phyloP scores from a whole-genome alignment of 2,888 invertebrate species.

The Torymus tubicola region DNA sequence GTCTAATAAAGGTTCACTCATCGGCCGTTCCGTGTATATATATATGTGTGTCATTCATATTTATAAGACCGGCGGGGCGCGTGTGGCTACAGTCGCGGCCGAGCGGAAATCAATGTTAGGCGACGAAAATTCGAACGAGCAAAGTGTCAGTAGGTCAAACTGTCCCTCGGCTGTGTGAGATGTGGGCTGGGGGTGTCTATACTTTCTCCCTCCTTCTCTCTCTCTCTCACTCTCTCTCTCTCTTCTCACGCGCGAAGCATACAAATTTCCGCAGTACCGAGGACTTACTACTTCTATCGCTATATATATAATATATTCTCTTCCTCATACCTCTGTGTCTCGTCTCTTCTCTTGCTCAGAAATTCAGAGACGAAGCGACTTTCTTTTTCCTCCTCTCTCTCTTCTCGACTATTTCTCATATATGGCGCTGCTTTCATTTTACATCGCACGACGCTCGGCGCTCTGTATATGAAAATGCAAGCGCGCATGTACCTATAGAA shows the following conservation, averaged over 20 bases:
- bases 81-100: too few species aligned
- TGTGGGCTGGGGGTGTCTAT: not conserved
- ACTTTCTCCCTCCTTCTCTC: too few species aligned
- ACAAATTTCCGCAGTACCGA: slow-evolving; percentile 30
- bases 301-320: too few species aligned
- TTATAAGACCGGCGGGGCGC: too few species aligned
- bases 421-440: slow-evolving; percentile 18
- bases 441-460: not conserved
- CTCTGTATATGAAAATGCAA: not conserved
- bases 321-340: too few species aligned
- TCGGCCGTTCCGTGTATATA: too few species aligned
- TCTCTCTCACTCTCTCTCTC: not conserved
- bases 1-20: too few species aligned
- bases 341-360: not conserved
- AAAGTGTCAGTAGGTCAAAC: slow-evolving; percentile 42
- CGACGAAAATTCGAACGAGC: not conserved
- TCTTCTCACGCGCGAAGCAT: slow-evolving; percentile 23
- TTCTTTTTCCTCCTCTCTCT: not conserved
- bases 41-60: too few species aligned
- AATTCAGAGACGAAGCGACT: slow-evolving; percentile 13
- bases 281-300: too few species aligned
- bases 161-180: slow-evolving; percentile 1
- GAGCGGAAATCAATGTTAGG: too few species aligned
- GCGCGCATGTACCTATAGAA: too few species aligned
- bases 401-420: not conserved